Evolutionary conservation across 2,797 vertebrate species (phyloP), one percentile per base, ranked within the genome.

Genomic region (Pseudochromis fuscus): DNA sequence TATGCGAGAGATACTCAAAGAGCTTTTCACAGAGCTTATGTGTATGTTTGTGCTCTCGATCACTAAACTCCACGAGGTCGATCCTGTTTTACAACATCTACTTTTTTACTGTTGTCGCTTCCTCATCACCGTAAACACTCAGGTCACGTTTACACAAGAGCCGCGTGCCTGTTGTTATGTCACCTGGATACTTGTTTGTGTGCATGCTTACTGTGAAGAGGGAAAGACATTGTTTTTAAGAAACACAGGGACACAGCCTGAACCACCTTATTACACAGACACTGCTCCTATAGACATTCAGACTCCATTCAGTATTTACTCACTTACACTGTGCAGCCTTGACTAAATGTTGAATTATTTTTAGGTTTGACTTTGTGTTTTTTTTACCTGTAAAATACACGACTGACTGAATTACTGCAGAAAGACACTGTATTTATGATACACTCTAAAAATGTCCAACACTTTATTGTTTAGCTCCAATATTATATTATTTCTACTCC

Each of bases 91-190:
- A 44, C 38, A 30, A 57, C 48, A 30, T 46, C 38, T 46, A 27
- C 50, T 53, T 40, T 67, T n/a, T 31, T 28, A 33, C 49, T 28
- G 24, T 45, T 33, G 37, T 33, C 25, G 46, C 45, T 53, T 45
- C 25, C n/a, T 61, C 44, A 4, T 13, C 25, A 13, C 58, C 2
- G 23, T 25, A 16, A 66, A 59, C 48, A 44, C 38, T 62, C 15
- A 33, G 21, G 51, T 77, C 59, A 66, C 21, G 0, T 80, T 55
- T 71, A 57, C 62, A 59, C 28, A 25, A 21, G 53, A 50, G 40
- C 40, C 10, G 25, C 8, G 53, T 19, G 33, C 9, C 30, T 67
- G 58, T 68, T 75, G 33, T 49, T 38, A 27, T 57, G 76, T 69
- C 68, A 71, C 68, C 64, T 67, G 44, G 66, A 53, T 13, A 42